Base-by-base conservation (phyloP, 2,797 vertebrate genomes). In the Syngnathus rostellatus region DNA sequence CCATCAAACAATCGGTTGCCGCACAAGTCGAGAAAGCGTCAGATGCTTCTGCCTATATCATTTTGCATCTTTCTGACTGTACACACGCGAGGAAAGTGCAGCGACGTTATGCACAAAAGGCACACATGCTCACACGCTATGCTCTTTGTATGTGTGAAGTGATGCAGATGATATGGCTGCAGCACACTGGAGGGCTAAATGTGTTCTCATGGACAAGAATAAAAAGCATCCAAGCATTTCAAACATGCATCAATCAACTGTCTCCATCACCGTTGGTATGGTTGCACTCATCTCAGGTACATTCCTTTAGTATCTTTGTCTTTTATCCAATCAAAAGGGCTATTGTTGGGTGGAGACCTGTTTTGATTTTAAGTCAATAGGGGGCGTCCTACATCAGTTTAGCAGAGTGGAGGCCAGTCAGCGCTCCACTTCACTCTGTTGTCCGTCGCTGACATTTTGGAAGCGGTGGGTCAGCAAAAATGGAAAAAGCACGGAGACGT, bases 81-180 rank as follows among this genome's bases (percentile, higher is more conserved):
- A 31, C 3, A 38, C 25, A 57, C 25, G 0, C 31, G 55, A 16
- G 55, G 14, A 57, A 57, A 57, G 55, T 16, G 6, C 12, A 57
- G 25, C 6, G 12, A 7, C 25, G 70, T 67, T 43, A 55, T 70
- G 78, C 75, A 86, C 80, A 82, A 83, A 80, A 83, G 77, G 65
- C 66, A 43, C 77, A 83, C 80, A 80, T 78, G 78, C 74, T 77
- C 83, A 72, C 85, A 79, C 72, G 72, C 78, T 16, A 43, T 40
- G 40, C 8, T 87, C 81, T 89, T 90, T 87, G 89, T 90, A 84
- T 87, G 72, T 82, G 83, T 83, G 82, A 88, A 89, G 64, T 84
- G 86, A 90, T 86, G 87, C 89, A 90, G 83, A 89, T 86, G 87
- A 90, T 86, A 69, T 73, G 78, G 78, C 78, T 83, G 82, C 82